phyloP scores from a whole-genome alignment of 2,888 invertebrate genomes.

The Xanthia icteritia region DNA sequence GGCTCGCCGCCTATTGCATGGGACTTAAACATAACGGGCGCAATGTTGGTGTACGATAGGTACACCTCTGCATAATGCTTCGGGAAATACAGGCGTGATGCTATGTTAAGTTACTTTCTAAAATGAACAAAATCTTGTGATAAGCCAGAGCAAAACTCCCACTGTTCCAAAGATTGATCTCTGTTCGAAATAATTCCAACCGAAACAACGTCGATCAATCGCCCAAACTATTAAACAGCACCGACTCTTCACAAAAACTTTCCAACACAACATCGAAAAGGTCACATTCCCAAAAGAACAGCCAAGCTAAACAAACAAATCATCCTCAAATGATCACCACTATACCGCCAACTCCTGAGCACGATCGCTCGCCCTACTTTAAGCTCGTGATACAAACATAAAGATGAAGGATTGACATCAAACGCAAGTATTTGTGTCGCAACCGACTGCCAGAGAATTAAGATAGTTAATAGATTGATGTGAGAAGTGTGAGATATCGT shows the following conservation, averaged over 20 bases:
- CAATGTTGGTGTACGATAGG: neutral
- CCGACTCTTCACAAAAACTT: neutral
- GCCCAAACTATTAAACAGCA: neutral
- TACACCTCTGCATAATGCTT: neutral
- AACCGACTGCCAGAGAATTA: conserved; percentile 20
- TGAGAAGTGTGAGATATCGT: conserved; percentile 21
- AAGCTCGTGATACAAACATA: conserved; percentile 63
- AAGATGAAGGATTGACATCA: conserved; percentile 67
- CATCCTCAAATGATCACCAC: conserved; percentile 37
- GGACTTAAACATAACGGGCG: neutral
- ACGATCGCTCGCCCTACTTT: conserved; percentile 59
- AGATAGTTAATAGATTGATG: conserved; percentile 21
- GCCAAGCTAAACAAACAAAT: conserved; percentile 15
- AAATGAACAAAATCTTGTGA: neutral
- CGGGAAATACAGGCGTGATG: neutral
- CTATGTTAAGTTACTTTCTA: neutral
- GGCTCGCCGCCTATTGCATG: neutral
- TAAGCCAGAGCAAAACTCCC: neutral
- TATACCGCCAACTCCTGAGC: conserved; percentile 25
- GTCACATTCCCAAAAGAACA: conserved; percentile 31
- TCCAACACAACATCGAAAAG: conserved; percentile 8
- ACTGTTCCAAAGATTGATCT: too few species aligned
- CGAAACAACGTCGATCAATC: neutral
- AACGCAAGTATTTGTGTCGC: conserved; percentile 42
- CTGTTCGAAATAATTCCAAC: neutral